Evolutionary conservation across 2,888 invertebrate genomes (phyloP).

Genomic region (Acleris laterana): DNA sequence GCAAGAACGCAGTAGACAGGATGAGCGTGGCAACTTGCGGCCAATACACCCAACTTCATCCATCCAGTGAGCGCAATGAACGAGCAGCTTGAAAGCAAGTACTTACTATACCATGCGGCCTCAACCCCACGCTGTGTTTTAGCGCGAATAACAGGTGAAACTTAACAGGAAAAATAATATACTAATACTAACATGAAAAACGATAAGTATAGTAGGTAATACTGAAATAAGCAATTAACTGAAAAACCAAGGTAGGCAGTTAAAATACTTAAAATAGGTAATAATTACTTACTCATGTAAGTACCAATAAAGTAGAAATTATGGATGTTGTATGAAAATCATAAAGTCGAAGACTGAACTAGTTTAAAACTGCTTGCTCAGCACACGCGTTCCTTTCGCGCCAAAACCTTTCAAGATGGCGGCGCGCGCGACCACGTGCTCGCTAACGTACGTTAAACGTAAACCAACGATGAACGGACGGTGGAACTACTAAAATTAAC

Average conservation of each 20-base stretch:
- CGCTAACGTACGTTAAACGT: conserved; percentile 3
- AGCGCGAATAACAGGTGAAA: conserved; percentile 69
- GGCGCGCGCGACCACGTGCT: conserved; percentile 64
- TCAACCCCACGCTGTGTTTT: conserved; percentile 46
- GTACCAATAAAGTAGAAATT: no score
- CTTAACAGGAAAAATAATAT: conserved; percentile 28
- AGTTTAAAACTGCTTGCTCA: not conserved
- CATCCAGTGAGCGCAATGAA: conserved; percentile 76
- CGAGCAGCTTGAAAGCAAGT: conserved; percentile 49
- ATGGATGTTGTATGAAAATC: no score
- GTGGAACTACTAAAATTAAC: not conserved
- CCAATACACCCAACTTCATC: conserved; percentile 73
- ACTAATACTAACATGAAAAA: not conserved
- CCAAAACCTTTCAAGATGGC: conserved; percentile 66
- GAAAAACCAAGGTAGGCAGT: no score
- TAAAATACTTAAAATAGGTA: no score
- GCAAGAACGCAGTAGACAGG: conserved; percentile 76
- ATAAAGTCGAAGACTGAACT: not conserved
- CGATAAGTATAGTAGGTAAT: no score
- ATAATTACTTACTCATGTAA: no score
- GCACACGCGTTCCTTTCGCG: conserved; percentile 40
- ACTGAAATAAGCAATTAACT: no score
- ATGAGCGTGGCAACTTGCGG: conserved; percentile 79
- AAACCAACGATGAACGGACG: conserved; percentile 8
- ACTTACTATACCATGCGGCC: conserved; percentile 26